Percentiles rank a stretch among this genome's conserved stretches.
Evolutionary conservation across 92 coral and sea anemone species (phyloP).

Genomic region (Isaurus tuberculatus): DNA sequence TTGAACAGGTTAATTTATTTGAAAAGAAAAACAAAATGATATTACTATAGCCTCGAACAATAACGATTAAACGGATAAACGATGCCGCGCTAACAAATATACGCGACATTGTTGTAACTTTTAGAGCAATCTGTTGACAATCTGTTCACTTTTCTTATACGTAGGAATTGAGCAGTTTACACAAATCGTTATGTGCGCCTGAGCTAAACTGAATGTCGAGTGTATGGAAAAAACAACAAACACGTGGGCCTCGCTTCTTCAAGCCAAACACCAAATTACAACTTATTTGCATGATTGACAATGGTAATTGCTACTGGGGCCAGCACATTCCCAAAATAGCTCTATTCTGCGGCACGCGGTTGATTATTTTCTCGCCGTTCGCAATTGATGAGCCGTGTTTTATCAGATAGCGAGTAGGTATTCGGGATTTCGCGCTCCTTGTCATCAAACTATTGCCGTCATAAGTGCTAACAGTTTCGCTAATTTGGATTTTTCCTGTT

Average conservation of each 20-base stretch:
- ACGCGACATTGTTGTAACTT: slow-evolving; percentile 31
- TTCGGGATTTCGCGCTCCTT: slow-evolving; percentile 36
- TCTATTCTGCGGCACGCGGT: slow-evolving; percentile 48
- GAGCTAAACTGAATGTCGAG: neutral
- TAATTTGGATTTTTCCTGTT: slow-evolving; percentile 42
- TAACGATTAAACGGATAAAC: slow-evolving; percentile 34
- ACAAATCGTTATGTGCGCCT: neutral
- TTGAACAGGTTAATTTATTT: slow-evolving; percentile 46
- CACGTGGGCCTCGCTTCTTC: slow-evolving; percentile 39
- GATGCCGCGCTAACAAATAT: slow-evolving; percentile 32
- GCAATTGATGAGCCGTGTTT: neutral
- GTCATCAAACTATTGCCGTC: neutral
- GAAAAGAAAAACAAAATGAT: slow-evolving; percentile 37
- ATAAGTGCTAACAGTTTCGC: slow-evolving; percentile 20
- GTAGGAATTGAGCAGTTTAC: neutral
- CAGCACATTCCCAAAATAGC: slow-evolving; percentile 39
- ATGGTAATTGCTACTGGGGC: slow-evolving; percentile 20
- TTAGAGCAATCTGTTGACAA: slow-evolving; percentile 24
- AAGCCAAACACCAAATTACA: slow-evolving; percentile 44
- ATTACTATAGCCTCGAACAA: slow-evolving; percentile 25
- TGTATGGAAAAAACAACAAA: slow-evolving; percentile 22
- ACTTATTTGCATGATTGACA: slow-evolving; percentile 45
- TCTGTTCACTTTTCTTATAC: neutral
- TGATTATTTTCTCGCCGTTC: neutral
- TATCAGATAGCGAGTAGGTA: neutral